Evolutionary conservation across 1,140 invertebrate species (phyloP).

Genomic region (Trinorchestia longiramus): DNA sequence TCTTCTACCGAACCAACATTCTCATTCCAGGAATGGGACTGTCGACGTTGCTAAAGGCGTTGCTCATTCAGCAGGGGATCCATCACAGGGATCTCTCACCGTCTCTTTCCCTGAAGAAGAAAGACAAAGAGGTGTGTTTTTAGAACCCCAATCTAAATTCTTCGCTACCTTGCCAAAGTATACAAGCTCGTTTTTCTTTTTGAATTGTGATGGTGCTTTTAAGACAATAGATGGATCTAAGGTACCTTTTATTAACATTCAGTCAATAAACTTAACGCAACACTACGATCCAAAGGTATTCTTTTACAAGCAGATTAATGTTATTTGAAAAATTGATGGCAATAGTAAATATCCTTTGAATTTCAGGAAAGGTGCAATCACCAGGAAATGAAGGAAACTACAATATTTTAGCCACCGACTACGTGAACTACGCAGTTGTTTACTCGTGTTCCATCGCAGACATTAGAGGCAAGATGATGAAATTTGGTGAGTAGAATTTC

Average conservation of each 20-base stretch:
- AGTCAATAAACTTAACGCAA: neutral
- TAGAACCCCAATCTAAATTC: neutral
- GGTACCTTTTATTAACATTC: neutral
- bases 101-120: constrained; percentile 40
- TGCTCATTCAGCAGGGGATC: constrained; percentile 34
- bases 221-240: neutral
- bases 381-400: constrained; percentile 53
- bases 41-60: constrained; percentile 17
- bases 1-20: neutral
- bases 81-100: neutral
- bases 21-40: neutral
- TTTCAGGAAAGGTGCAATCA: neutral
- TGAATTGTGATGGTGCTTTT: neutral
- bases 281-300: neutral
- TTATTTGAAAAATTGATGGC: neutral
- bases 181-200: neutral
- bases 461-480: constrained; percentile 37
- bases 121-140: neutral
- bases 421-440: constrained; percentile 63
- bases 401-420: constrained; percentile 62
- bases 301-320: too few species aligned
- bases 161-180: neutral
- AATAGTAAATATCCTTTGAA: neutral
- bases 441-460: constrained; percentile 57
- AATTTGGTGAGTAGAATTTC: constrained; percentile 54